These are phyloP conservation scores for Stichodactyla mertensii DNA, from an alignment of 64 coral and sea anemone genomes.

Conservation along the genomic window DNA sequence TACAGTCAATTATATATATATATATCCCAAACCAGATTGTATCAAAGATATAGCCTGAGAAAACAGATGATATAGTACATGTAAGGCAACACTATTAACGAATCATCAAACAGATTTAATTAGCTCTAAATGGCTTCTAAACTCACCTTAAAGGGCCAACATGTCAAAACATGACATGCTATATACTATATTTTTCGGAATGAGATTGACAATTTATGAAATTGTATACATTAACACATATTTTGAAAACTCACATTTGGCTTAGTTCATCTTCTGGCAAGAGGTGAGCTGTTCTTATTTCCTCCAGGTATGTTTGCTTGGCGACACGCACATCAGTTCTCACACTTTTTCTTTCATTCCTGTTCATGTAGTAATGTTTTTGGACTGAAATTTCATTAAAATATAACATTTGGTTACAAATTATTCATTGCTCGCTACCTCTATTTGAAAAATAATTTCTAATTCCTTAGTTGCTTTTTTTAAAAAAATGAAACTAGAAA, in stretches of 20 bases:
- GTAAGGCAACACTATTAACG: too few relatives aligned
- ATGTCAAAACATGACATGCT: too few relatives aligned
- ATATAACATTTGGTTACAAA: not conserved
- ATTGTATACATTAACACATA: not conserved
- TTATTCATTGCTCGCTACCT: not conserved
- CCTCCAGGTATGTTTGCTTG: constrained; percentile 86
- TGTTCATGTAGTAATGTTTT: constrained; percentile 73
- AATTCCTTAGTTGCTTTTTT: not conserved
- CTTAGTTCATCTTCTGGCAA: constrained; percentile 57
- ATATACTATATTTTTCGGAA: too few relatives aligned
- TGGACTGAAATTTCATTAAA: constrained; percentile 48
- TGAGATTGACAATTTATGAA: too few relatives aligned
- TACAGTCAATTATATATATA: too few relatives aligned
- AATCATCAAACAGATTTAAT: not conserved
- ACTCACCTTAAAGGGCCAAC: not conserved
- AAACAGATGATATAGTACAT: too few relatives aligned
- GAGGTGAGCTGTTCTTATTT: constrained; percentile 80
- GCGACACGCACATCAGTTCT: constrained; percentile 70
- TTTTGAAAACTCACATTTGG: constrained; percentile 49
- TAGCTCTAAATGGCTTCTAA: not conserved
- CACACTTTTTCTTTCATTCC: constrained; percentile 73
- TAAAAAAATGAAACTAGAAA: not conserved
- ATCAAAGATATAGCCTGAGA: not conserved
- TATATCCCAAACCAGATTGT: not conserved
- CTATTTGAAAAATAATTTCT: not conserved